Percentiles rank a stretch among this genome's conserved stretches.
Evolutionary conservation across 2,888 invertebrate genomes (phyloP).

Genomic region (Rhingia rostrata): DNA sequence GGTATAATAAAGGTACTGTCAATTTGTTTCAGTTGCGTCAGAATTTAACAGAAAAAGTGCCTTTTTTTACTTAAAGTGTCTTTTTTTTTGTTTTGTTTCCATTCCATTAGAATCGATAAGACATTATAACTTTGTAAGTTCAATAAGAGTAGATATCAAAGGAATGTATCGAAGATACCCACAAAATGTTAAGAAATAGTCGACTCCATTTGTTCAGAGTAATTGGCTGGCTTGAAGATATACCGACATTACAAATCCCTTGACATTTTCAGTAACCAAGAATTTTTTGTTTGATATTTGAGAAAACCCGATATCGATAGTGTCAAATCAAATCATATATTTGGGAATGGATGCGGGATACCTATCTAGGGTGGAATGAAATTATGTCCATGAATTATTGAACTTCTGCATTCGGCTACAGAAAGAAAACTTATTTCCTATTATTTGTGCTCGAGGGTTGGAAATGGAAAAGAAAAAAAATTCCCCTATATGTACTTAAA

Average conservation of each 20-base stretch:
- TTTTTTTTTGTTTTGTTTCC: no score
- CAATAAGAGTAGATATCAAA: no score
- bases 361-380: slow-evolving; percentile 21
- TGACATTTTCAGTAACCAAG: background rate
- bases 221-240: background rate
- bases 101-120: no score
- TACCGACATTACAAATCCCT: background rate
- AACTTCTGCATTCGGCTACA: background rate
- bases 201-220: slow-evolving; percentile 16
- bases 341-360: background rate
- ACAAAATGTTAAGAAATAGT: background rate
- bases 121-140: no score
- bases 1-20: background rate
- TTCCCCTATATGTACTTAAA: no score
- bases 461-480: no score
- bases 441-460: background rate
- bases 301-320: slow-evolving; percentile 48
- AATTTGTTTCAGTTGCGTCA: slow-evolving; percentile 4
- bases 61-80: background rate
- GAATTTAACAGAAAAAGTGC: background rate
- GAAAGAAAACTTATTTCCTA: slow-evolving; percentile 6
- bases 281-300: slow-evolving; percentile 20
- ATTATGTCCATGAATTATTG: slow-evolving; percentile 28
- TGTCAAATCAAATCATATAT: slow-evolving; percentile 59
- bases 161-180: background rate